A percentile compares a stretch with the other conserved stretches of the same genome.
These are phyloP conservation scores for Philypnodon macrostomus DNA, from an alignment of 2,797 vertebrate genomes.

Conservation along the genomic window DNA sequence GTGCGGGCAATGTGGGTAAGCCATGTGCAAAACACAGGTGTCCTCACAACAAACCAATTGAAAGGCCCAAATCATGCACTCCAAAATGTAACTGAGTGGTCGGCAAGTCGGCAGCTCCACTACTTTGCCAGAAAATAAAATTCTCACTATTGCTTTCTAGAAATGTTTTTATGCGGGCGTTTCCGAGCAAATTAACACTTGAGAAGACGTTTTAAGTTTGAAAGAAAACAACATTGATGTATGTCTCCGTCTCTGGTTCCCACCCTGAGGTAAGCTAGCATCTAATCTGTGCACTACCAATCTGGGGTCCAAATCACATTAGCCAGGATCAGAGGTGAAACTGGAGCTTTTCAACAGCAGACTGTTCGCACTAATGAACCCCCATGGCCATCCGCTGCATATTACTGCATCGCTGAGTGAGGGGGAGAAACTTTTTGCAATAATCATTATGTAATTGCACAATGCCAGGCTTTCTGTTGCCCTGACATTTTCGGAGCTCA, in stretches of 20 bases:
- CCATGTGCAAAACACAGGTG: conserved; percentile 64
- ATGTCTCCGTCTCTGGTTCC: conserved; percentile 75
- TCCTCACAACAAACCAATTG: conserved; percentile 53
- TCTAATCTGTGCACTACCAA: conserved; percentile 79
- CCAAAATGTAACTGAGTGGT: conserved; percentile 50
- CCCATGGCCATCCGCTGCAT: conserved; percentile 79
- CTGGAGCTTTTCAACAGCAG: conserved; percentile 79
- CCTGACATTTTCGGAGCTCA: conserved; percentile 80
- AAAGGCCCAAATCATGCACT: conserved; percentile 54
- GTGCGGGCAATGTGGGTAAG: conserved; percentile 50
- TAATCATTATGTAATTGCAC: conserved; percentile 80
- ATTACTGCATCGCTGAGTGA: conserved; percentile 77
- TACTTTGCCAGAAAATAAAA: conserved; percentile 47
- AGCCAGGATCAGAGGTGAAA: conserved; percentile 82
- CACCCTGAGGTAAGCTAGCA: conserved; percentile 77
- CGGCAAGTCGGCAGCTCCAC: conserved; percentile 25
- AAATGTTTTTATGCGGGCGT: conserved; percentile 51
- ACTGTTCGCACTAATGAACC: conserved; percentile 79
- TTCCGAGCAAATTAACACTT: conserved; percentile 68
- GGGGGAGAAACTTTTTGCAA: conserved; percentile 76
- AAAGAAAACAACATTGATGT: conserved; percentile 76
- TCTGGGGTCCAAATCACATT: conserved; percentile 82
- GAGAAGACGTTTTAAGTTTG: conserved; percentile 66
- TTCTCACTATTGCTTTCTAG: conserved; percentile 47
- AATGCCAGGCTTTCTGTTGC: conserved; percentile 75